Conservation (phyloP, 2,888 invertebrate genomes). For the Girardia tigrina region DNA sequence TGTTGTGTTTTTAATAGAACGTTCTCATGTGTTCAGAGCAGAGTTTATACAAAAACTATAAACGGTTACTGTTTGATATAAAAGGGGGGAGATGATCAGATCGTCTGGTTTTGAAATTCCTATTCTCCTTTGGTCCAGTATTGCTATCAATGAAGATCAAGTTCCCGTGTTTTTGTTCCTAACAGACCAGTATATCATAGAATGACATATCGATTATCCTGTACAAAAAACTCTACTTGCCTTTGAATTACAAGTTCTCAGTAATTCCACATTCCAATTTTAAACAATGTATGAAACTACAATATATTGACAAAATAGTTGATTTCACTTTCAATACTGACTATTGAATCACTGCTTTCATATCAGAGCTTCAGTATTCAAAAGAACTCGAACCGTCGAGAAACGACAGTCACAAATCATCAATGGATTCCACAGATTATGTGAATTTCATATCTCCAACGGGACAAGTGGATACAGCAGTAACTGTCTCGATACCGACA, state of each 20-base stretch:
- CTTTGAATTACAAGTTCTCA: background rate
- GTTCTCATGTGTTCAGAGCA: too few relatives aligned
- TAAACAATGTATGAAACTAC: background rate
- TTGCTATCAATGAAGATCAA: background rate
- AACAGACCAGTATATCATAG: background rate
- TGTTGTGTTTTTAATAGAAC: too few relatives aligned
- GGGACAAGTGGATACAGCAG: too few relatives aligned
- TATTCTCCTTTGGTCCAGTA: background rate
- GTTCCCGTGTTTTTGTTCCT: background rate
- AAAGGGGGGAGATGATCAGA: too few relatives aligned
- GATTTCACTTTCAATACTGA: too few relatives aligned
- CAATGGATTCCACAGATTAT: background rate
- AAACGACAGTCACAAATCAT: background rate
- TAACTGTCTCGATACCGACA: too few relatives aligned
- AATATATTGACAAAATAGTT: too few relatives aligned
- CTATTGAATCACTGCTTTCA: background rate
- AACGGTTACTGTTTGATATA: too few relatives aligned
- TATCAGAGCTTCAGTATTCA: background rate
- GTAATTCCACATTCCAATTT: background rate
- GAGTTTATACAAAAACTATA: too few relatives aligned
- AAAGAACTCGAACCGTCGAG: background rate
- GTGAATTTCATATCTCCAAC: background rate
- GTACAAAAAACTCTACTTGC: background rate
- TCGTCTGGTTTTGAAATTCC: too few relatives aligned
- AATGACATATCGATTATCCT: background rate